Base-by-base conservation (phyloP, 2,888 invertebrate species). In the Drosophila nr. perissopoda region DNA sequence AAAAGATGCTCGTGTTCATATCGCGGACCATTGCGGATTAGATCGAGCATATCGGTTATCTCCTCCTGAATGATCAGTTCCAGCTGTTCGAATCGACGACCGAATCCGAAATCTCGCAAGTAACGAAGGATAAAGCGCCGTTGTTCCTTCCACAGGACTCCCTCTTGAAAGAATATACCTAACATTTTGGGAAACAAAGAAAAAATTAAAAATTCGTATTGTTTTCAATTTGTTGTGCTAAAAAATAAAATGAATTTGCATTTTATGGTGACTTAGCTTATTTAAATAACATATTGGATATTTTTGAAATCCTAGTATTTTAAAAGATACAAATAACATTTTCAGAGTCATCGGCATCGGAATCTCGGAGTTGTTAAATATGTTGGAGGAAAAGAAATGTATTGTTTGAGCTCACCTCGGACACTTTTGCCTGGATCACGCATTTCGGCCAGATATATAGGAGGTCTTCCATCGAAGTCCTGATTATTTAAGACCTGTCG, bases 151-250 rank as follows among this genome's bases (percentile, higher is more conserved):
- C 96, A 96, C 60, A 94, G 92, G 42, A 93, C 92, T 2, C 95
- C 95, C n/a, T 96, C 96, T 25, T 94, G 94, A 85, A 96, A 96
- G 89, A 96, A 95, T 70, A 96, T 94, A 18, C 96, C 96, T 96
- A 10, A 0, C 1, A 54, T 33, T 33, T 33, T 4, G 1, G 10
- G 8, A 31, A 31, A 31, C 31, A 31, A 31, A 31, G 10, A 31
- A 31, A 31, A 31, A 31, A 31, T 31, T 31, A 2, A 8, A 31
- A 31, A 31, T 31, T 31, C 8, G 8, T 10, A 31, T 31, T 31
- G 31, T 10, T 31, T 31, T 31, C 31, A 8, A 31, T 2, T 31
- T 31, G 8, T 31, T 7, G 31, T 31, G 31, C 31, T 8, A 10
- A 31, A 31, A 31, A 31, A 31, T 31, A 31, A 31, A 0, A 31